Conservation (phyloP, 2,113 vertebrate species). For the Petroica traversi region DNA sequence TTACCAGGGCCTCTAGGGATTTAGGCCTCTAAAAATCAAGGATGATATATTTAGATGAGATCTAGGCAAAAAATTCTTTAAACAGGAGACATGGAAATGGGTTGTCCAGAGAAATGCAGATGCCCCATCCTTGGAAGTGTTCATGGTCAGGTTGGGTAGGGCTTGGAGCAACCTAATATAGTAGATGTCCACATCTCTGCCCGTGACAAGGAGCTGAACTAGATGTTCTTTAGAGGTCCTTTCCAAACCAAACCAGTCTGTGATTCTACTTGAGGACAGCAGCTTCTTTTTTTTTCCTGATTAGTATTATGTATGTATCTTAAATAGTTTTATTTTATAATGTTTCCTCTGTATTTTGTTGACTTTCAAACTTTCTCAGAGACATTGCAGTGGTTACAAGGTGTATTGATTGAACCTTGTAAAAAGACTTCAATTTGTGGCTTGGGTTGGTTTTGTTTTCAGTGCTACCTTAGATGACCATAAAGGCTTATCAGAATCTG, state of each 20-base stretch:
- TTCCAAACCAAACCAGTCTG: background rate
- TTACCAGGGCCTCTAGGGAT: background rate
- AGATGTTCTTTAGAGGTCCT: background rate
- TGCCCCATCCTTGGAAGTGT: background rate
- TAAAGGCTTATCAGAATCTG: background rate
- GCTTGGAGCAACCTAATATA: background rate
- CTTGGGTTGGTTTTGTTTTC: background rate
- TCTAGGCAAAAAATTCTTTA: background rate
- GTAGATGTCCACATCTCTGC: background rate
- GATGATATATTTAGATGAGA: background rate
- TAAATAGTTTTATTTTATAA: background rate
- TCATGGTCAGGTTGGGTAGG: background rate
- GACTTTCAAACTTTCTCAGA: background rate
- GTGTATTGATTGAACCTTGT: background rate
- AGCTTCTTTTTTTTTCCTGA: background rate
- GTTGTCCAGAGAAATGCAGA: background rate
- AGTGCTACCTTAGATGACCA: background rate
- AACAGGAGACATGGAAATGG: rapidly evolving
- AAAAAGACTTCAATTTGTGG: background rate
- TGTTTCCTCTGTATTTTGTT: background rate
- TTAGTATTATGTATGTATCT: background rate
- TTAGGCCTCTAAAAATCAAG: background rate
- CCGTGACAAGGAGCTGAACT: background rate
- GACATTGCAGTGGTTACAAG: background rate
- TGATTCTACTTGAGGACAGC: background rate